Percentiles rank a stretch among this genome's conserved stretches.
These are phyloP conservation scores for Eupithecia insigniata DNA, from an alignment of 2,888 invertebrate genomes.

Conservation along the genomic window DNA sequence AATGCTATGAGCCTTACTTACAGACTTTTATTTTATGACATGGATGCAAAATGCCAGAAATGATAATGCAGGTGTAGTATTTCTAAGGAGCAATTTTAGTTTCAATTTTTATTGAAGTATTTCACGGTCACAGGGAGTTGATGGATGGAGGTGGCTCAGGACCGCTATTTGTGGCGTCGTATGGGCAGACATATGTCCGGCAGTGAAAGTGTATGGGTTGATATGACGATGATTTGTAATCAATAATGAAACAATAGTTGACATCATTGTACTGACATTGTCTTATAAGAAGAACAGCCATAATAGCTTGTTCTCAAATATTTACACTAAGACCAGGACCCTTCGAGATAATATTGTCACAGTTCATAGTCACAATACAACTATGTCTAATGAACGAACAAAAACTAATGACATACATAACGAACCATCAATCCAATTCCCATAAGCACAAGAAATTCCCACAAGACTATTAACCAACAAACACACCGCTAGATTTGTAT, in stretches of 20 bases:
- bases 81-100: neutral
- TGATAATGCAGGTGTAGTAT: neutral
- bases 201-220: too few species aligned
- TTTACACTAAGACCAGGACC: neutral
- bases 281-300: neutral
- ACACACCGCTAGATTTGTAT: slow-evolving; percentile 65
- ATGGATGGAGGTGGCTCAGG: too few species aligned
- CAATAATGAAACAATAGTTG: neutral
- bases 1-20: neutral
- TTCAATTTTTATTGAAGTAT: neutral
- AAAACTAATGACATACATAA: slow-evolving; percentile 4
- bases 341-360: neutral
- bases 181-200: too few species aligned
- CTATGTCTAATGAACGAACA: neutral
- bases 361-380: neutral
- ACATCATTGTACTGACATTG: neutral
- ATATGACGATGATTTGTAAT: too few species aligned
- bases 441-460: slow-evolving; percentile 42
- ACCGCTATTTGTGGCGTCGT: too few species aligned
- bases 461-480: slow-evolving; percentile 54
- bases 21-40: neutral
- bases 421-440: slow-evolving; percentile 7
- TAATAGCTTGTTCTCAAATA: neutral
- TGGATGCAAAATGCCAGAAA: neutral
- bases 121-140: too few species aligned